Evolutionary conservation across 2,797 vertebrate species (phyloP).

Genomic region (Mormyrus hasselquistii): DNA sequence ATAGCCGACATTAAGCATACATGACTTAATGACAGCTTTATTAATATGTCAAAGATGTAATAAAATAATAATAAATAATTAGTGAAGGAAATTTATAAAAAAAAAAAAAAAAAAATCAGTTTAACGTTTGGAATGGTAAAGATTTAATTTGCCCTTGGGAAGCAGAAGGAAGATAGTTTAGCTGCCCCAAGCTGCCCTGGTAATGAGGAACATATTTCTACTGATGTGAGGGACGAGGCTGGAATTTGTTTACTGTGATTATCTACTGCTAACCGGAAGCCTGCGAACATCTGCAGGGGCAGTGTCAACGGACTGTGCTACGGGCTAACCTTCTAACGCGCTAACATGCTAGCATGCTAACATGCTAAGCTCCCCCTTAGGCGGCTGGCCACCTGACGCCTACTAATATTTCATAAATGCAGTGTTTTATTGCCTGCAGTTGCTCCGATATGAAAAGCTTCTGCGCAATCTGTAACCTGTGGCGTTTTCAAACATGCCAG

Average conservation of each 20-base stretch:
- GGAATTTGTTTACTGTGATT: neutral
- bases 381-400: neutral
- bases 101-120: neutral
- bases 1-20: neutral
- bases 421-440: neutral
- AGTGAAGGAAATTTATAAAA: neutral
- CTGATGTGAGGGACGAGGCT: neutral
- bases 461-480: neutral
- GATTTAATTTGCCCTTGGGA: neutral
- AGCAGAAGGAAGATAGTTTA: neutral
- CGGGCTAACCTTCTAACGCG: neutral
- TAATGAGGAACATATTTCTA: neutral
- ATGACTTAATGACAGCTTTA: neutral
- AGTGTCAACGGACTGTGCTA: neutral
- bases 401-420: neutral
- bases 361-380: neutral
- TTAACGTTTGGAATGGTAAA: neutral
- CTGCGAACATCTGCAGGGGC: neutral
- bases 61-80: neutral
- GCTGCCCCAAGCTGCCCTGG: neutral
- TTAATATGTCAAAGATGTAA: neutral
- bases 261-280: neutral
- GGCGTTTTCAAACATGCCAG: neutral
- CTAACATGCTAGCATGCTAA: neutral
- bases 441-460: neutral